Conservation (phyloP, 2,113 vertebrate species). For the Phaethon lepturus region DNA sequence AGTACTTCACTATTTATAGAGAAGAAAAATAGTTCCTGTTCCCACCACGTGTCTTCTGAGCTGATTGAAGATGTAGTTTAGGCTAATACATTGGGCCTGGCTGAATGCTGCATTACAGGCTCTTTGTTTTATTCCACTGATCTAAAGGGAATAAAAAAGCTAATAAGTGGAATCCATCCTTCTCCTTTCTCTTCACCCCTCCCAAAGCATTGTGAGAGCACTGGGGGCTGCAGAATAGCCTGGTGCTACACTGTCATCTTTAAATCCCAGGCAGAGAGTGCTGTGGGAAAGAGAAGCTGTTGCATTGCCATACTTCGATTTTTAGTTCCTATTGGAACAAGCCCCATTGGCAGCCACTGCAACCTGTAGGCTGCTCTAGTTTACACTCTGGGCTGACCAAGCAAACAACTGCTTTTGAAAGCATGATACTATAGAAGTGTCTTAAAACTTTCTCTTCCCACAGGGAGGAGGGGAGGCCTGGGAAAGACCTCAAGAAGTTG, state of each 20-base stretch:
- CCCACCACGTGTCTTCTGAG: not conserved
- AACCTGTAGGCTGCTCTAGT: not conserved
- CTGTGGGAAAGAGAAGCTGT: not conserved
- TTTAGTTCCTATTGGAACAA: not conserved
- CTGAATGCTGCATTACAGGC: not conserved
- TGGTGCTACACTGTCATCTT: not conserved
- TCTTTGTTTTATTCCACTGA: not conserved
- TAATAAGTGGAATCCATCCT: not conserved
- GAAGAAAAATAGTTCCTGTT: not conserved
- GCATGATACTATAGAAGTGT: not conserved
- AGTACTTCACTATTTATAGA: not conserved
- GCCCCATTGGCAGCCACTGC: not conserved
- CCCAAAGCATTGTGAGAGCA: not conserved
- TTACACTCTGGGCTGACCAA: not conserved
- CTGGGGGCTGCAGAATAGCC: not conserved
- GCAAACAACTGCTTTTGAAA: not conserved
- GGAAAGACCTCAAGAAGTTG: not conserved
- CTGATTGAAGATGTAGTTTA: not conserved
- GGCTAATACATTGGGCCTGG: not conserved
- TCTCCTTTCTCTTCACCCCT: not conserved
- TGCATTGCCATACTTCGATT: not conserved
- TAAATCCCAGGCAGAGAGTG: not conserved
- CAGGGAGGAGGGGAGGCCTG: not conserved
- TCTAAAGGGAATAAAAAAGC: not conserved
- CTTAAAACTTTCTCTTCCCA: not conserved